Evolutionary conservation across 2,113 vertebrate species (phyloP).

Genomic region (Origma solitaria): DNA sequence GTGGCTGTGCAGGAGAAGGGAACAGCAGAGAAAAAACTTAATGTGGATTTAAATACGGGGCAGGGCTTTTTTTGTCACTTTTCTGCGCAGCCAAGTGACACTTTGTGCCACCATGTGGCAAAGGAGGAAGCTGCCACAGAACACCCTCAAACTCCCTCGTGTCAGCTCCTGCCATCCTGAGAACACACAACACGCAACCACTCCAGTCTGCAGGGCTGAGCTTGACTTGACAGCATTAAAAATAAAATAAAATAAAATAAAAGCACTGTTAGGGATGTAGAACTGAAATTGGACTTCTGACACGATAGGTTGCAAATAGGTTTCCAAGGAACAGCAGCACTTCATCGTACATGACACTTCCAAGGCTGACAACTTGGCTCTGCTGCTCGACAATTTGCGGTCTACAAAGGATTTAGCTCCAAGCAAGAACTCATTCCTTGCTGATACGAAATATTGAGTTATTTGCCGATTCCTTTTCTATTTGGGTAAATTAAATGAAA

Average conservation of each 20-base stretch:
- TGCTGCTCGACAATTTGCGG: not conserved
- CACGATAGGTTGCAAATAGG: constrained; percentile 7
- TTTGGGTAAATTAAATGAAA: constrained; percentile 40
- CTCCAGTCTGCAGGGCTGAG: not conserved
- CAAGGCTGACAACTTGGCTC: constrained; percentile 16
- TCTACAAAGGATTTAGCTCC: constrained; percentile 45
- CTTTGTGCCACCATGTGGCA: not conserved
- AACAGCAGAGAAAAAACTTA: not conserved
- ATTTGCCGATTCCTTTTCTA: constrained; percentile 10
- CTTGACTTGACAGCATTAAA: not conserved
- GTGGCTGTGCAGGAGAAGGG: not conserved
- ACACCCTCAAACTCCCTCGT: not conserved
- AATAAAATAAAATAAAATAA: not conserved
- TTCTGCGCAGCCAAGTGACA: not conserved
- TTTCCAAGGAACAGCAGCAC: constrained; percentile 9
- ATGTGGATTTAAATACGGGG: not conserved
- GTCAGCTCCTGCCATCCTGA: not conserved
- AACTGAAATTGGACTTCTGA: not conserved
- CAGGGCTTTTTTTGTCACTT: not conserved
- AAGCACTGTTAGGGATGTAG: not conserved
- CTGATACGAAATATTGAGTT: not conserved
- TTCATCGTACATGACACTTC: not conserved
- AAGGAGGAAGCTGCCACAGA: not conserved
- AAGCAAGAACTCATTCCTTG: not conserved
- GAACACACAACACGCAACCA: not conserved